phyloP scores from a whole-genome alignment of 2,113 vertebrate species.

The Mystacornis crossleyi region DNA sequence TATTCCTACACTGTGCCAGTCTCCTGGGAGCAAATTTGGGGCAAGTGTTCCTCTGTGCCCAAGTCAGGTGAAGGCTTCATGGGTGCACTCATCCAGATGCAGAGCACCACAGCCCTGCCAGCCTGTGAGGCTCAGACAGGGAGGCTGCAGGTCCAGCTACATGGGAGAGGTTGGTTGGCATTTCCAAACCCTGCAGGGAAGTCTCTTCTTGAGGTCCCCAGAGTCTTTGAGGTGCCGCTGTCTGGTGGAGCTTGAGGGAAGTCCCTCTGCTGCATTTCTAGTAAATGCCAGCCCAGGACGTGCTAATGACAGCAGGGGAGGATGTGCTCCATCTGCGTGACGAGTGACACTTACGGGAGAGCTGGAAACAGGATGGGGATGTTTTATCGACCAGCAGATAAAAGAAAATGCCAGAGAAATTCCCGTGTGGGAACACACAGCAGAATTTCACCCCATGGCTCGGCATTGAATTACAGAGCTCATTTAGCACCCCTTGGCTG shows the following conservation, averaged over 20 bases:
- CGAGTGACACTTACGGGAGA: accelerated
- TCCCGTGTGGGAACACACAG: not conserved
- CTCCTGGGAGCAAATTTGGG: not conserved
- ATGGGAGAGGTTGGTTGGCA: accelerated
- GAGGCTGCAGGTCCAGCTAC: not conserved
- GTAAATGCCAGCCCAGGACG: not conserved
- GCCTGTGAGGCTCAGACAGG: not conserved
- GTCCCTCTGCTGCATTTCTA: not conserved
- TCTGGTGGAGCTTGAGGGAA: not conserved
- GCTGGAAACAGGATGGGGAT: not conserved
- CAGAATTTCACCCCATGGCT: not conserved
- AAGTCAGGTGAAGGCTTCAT: not conserved
- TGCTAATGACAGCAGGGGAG: not conserved
- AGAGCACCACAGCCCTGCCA: accelerated
- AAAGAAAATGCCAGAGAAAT: not conserved
- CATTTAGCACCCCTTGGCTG: not conserved
- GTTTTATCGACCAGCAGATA: not conserved
- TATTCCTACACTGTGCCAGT: not conserved
- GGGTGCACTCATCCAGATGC: not conserved
- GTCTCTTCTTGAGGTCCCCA: not conserved
- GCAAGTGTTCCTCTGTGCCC: not conserved
- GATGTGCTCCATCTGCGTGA: not conserved
- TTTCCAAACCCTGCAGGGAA: not conserved
- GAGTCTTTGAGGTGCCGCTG: not conserved
- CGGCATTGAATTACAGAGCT: not conserved